These are phyloP conservation scores for Willowsia nigromaculata DNA, from an alignment of 2,888 invertebrate genomes.

Conservation along the genomic window DNA sequence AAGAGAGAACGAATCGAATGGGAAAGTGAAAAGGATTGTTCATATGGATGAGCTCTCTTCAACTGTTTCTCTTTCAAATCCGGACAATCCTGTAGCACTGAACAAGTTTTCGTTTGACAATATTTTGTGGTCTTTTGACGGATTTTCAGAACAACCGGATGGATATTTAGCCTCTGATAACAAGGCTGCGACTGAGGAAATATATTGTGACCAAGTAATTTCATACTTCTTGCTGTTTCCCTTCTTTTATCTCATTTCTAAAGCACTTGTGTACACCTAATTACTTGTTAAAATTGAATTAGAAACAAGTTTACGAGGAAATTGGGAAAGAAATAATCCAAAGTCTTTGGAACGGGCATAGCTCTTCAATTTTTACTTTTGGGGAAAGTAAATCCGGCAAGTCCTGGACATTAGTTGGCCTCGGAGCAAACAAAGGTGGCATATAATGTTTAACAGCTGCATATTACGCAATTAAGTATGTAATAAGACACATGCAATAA, in stretches of 20 bases:
- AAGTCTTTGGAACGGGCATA: constrained; percentile 83
- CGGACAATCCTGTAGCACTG: constrained; percentile 80
- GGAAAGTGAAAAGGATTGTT: constrained; percentile 81
- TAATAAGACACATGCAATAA: neutral
- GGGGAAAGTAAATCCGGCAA: constrained; percentile 84
- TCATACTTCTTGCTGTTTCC: neutral
- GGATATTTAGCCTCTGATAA: constrained; percentile 81
- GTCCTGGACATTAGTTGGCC: constrained; percentile 83
- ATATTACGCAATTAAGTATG: neutral
- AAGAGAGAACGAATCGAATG: constrained; percentile 81
- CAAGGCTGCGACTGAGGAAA: constrained; percentile 80
- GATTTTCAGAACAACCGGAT: constrained; percentile 81
- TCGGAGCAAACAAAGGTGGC: constrained; percentile 82
- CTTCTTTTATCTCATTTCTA: too few species aligned
- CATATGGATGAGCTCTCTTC: constrained; percentile 81
- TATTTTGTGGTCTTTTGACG: constrained; percentile 84
- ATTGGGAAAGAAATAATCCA: constrained; percentile 82
- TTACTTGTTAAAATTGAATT: too few species aligned
- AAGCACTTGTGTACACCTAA: too few species aligned
- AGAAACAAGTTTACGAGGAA: constrained; percentile 82
- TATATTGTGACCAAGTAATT: constrained; percentile 83
- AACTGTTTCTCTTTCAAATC: constrained; percentile 81
- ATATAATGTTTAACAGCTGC: neutral
- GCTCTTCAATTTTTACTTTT: constrained; percentile 83
- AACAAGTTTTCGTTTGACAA: constrained; percentile 82